A percentile compares a stretch with the other conserved stretches of the same genome.
Evolutionary conservation across 2,113 vertebrate species (phyloP).

Genomic region (Hypomesus transpacificus): DNA sequence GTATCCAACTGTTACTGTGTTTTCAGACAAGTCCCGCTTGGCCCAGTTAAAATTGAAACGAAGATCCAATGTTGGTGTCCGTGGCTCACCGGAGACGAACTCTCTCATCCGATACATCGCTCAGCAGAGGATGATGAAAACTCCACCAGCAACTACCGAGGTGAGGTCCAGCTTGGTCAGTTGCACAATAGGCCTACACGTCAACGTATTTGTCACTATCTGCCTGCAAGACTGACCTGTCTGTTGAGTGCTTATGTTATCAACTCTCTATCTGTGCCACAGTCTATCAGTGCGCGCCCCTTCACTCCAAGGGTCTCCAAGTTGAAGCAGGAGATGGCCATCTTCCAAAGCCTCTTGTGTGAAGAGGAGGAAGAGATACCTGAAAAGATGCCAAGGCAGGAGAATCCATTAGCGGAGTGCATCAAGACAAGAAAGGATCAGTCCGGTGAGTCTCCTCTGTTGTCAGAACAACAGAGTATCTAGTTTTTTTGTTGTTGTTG

Average conservation of each 20-base stretch:
- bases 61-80: constrained; percentile 64
- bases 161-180: constrained; percentile 35
- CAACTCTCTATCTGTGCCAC: constrained; percentile 32
- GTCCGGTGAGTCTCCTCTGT: constrained; percentile 60
- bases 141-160: constrained; percentile 49
- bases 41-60: constrained; percentile 67
- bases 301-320: constrained; percentile 55
- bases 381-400: constrained; percentile 43
- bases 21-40: constrained; percentile 67
- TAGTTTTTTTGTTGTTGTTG: no score
- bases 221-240: constrained; percentile 37
- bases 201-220: constrained; percentile 31
- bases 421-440: constrained; percentile 58
- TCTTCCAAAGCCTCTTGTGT: constrained; percentile 70
- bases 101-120: constrained; percentile 73
- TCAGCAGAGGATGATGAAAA: constrained; percentile 58
- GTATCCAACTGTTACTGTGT: no score
- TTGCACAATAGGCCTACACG: neutral
- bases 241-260: constrained; percentile 34
- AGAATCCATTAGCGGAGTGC: constrained; percentile 46
- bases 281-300: constrained; percentile 58
- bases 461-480: constrained; percentile 20
- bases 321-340: constrained; percentile 73
- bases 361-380: constrained; percentile 57
- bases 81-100: constrained; percentile 76